Evolutionary conservation across 2,113 vertebrate genomes (phyloP).

Genomic region (Phalacrocorax pelagicus): DNA sequence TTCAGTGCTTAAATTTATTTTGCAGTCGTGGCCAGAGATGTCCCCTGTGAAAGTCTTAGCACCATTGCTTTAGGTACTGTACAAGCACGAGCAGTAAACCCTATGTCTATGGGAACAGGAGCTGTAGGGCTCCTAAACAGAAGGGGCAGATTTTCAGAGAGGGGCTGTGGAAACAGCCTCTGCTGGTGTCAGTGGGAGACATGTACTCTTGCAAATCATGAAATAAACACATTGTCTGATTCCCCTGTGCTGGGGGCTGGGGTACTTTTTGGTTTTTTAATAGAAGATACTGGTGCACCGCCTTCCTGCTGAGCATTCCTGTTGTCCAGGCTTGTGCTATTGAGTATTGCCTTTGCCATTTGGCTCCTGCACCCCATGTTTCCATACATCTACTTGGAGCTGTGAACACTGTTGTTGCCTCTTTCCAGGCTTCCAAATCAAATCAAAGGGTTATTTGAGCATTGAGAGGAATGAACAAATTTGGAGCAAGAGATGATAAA

Average conservation of each 20-base stretch:
- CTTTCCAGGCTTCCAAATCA: not conserved
- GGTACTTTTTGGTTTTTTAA: not conserved
- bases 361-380: not conserved
- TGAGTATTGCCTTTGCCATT: not conserved
- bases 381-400: accelerated
- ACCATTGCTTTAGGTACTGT: not conserved
- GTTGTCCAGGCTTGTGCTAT: not conserved
- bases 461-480: not conserved
- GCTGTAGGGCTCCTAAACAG: not conserved
- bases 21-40: not conserved
- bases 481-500: not conserved
- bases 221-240: not conserved
- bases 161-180: not conserved
- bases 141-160: not conserved
- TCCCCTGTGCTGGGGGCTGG: not conserved
- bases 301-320: not conserved
- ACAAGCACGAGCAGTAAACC: not conserved
- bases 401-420: not conserved
- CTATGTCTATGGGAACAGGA: not conserved
- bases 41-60: not conserved
- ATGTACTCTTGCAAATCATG: not conserved
- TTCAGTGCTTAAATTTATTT: not conserved
- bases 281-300: not conserved
- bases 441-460: not conserved
- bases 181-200: not conserved